Conservation (phyloP, 1,140 invertebrate genomes). For the Drosophila rufa region DNA sequence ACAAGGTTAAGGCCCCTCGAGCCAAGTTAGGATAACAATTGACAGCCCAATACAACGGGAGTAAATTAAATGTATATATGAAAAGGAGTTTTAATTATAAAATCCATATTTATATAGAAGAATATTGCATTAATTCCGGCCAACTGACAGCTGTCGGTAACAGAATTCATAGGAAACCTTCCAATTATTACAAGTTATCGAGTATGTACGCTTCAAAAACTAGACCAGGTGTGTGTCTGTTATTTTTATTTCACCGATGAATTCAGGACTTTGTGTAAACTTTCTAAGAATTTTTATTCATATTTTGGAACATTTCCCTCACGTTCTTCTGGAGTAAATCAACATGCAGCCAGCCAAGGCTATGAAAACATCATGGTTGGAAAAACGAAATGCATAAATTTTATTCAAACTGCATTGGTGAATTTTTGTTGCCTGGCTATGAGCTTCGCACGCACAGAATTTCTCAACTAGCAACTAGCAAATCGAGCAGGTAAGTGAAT, state of each 20-base stretch:
- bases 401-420: slow-evolving; percentile 1
- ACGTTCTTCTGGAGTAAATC: slow-evolving; percentile 1
- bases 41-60: background rate
- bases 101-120: too few relatives aligned
- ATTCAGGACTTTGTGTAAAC: too few relatives aligned
- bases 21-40: slow-evolving; percentile 1
- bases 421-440: background rate
- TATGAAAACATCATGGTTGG: slow-evolving; percentile 1
- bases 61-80: slow-evolving; percentile 18
- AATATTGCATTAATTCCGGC: background rate
- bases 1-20: slow-evolving; percentile 32
- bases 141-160: background rate
- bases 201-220: background rate
- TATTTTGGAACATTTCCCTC: background rate
- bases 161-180: background rate
- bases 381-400: slow-evolving; percentile 10
- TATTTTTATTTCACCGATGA: too few relatives aligned
- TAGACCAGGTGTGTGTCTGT: background rate
- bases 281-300: background rate
- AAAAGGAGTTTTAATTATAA: too few relatives aligned
- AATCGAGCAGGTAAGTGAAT: slow-evolving; percentile 27
- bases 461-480: slow-evolving; percentile 4
- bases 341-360: slow-evolving; percentile 9
- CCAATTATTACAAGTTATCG: background rate
- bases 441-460: slow-evolving; percentile 15